Evolutionary conservation across 2,113 vertebrate species (phyloP).

Genomic region (Gallinago media): DNA sequence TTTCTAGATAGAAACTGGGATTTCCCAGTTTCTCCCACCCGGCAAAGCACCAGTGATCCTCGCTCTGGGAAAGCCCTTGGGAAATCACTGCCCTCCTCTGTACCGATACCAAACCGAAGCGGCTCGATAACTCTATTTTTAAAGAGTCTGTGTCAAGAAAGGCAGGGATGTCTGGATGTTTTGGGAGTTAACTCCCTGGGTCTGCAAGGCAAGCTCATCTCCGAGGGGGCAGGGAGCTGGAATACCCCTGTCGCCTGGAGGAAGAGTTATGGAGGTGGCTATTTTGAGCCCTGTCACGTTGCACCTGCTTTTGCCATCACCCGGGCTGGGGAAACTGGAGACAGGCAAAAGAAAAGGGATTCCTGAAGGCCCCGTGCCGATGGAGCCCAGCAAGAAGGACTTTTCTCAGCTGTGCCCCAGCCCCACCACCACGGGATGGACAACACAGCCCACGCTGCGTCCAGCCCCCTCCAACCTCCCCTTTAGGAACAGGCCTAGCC

Average conservation of each 20-base stretch:
- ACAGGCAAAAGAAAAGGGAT: neutral
- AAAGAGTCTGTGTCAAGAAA: neutral
- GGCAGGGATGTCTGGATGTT: neutral
- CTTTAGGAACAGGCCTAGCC: neutral
- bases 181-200: rapidly evolving
- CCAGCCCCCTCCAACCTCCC: rapidly evolving
- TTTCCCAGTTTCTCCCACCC: no score
- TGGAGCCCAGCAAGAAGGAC: neutral
- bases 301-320: conserved; percentile 27
- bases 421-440: rapidly evolving
- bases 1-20: neutral
- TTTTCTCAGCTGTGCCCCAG: rapidly evolving
- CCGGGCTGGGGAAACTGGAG: neutral
- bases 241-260: rapidly evolving
- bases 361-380: rapidly evolving
- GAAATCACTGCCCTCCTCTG: neutral
- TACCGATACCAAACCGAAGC: rapidly evolving
- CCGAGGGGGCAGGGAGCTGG: neutral
- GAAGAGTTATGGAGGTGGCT: neutral
- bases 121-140: rapidly evolving
- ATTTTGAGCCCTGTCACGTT: neutral
- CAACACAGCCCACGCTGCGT: neutral
- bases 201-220: neutral
- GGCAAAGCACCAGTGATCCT: rapidly evolving
- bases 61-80: rapidly evolving